A percentile compares a stretch with the other conserved stretches of the same genome.
Evolutionary conservation across 2,113 vertebrate genomes (phyloP).

Genomic region (Trinectes maculatus): DNA sequence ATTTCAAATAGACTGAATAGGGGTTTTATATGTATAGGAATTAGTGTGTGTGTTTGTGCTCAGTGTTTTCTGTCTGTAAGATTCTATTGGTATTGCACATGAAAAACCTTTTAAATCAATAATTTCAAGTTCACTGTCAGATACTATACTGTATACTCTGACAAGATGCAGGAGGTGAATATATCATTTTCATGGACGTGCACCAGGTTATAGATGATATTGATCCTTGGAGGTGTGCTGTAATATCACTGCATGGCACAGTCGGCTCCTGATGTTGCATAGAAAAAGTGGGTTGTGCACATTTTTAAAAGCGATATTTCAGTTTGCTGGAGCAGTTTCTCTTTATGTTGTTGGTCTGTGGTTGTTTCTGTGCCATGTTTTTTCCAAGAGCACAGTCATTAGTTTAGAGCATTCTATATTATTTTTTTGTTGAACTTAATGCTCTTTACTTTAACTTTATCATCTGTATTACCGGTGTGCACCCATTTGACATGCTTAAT

Average conservation of each 20-base stretch:
- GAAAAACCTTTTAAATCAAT: constrained; percentile 19
- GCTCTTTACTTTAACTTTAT: too few relatives aligned
- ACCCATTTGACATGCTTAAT: too few relatives aligned
- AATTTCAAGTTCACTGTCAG: constrained; percentile 4
- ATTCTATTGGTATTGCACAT: not conserved
- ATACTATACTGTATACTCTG: constrained; percentile 3
- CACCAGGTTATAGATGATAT: constrained; percentile 39
- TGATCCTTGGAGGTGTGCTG: constrained; percentile 41
- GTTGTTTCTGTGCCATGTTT: too few relatives aligned
- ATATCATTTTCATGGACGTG: constrained; percentile 47
- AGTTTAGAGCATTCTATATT: not conserved
- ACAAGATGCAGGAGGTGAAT: constrained; percentile 8
- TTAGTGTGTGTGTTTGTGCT: too few relatives aligned
- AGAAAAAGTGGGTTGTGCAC: constrained; percentile 18
- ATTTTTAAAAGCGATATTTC: constrained; percentile 46
- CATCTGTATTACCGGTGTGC: too few relatives aligned
- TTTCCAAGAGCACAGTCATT: too few relatives aligned
- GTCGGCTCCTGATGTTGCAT: constrained; percentile 63
- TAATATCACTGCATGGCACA: constrained; percentile 43
- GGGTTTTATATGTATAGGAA: not conserved
- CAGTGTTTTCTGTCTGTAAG: not conserved
- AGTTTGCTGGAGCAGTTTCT: constrained; percentile 4
- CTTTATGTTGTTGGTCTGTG: constrained; percentile 5
- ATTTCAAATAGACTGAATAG: not conserved
- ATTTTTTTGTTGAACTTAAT: too few relatives aligned